Evolutionary conservation across 2,113 vertebrate species (phyloP), one percentile per base, ranked within the genome.

Genomic region (Neogobius melanostomus): DNA sequence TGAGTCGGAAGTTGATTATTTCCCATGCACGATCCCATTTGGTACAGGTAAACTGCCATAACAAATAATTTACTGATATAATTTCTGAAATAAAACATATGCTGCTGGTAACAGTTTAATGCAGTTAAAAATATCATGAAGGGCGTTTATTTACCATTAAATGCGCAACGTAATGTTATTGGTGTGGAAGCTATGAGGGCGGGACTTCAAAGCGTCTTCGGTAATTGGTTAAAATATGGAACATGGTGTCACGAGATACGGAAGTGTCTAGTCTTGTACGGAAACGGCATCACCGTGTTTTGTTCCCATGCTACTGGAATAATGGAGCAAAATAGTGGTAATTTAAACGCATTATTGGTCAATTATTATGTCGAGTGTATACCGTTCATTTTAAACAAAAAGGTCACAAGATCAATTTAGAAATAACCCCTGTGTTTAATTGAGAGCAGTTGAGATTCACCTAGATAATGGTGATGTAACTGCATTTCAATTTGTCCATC

Each of bases 281-380:
- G 42, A 7, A 61, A 45, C 59, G n/a, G 14, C 59, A 15, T 10
- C 49, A 1, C 12, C 9, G 42, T 15, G 6, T 65, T 59, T 16
- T 7, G 57, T 11, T 3, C 1, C 1, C 2, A 11, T 1, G 8
- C 16, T 21, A 54, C 5, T 7, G 48, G 66, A 82, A 65, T 12
- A 5, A 92, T 92, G 91, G 90, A 89, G 1, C 68, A 79, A 47
- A 86, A 47, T 21, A 80, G 72, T 63, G 89, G 90, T 91, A 85
- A 44, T 45, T 44, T 61, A 45, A n/a, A 36, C 28, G 28, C 28
- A 36, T 36, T 36, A 36, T 36, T 36, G 28, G 28, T 36, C 28
- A 36, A 2, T 6, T 2, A 8, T 47, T 47, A 47, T 8, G 46
- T 47, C 7, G 46, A 7, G 7, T 8, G 46, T 47, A 47, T 47